Percentiles rank a stretch among this genome's conserved stretches.
Evolutionary conservation across 2,797 vertebrate species (phyloP).

Genomic region (Lithobates sylvaticus): DNA sequence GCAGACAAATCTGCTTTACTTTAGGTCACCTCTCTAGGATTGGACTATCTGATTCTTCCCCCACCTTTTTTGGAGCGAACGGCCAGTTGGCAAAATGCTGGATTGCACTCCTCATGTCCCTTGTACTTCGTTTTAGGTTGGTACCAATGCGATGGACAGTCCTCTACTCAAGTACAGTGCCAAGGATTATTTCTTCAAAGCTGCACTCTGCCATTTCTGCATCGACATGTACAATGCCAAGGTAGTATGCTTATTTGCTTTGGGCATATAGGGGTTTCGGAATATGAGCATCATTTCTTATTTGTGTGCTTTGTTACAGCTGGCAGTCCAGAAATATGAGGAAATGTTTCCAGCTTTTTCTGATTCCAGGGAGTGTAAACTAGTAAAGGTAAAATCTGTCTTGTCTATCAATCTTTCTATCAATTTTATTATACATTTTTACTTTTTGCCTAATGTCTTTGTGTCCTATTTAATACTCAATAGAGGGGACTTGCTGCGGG

Average conservation of each 20-base stretch:
- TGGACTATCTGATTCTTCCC: not conserved
- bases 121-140: constrained; percentile 76
- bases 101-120: not conserved
- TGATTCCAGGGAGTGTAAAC: constrained; percentile 82
- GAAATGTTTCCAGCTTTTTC: constrained; percentile 92
- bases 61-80: not conserved
- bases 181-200: constrained; percentile 94
- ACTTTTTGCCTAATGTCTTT: too few relatives aligned
- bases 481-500: too few relatives aligned
- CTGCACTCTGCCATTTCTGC: constrained; percentile 91
- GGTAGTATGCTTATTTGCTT: constrained; percentile 68
- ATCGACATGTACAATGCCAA: constrained; percentile 92
- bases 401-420: too few relatives aligned
- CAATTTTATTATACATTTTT: too few relatives aligned
- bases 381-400: constrained; percentile 82
- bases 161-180: constrained; percentile 93
- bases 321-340: constrained; percentile 82
- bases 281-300: not conserved
- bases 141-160: constrained; percentile 90
- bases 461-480: too few relatives aligned
- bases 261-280: not conserved
- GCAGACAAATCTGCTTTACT: not conserved
- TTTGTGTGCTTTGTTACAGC: constrained; percentile 63
- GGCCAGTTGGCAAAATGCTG: not conserved
- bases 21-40: not conserved